These are phyloP conservation scores for Anastrepha obliqua DNA, from an alignment of 1,140 invertebrate genomes.

Conservation along the genomic window DNA sequence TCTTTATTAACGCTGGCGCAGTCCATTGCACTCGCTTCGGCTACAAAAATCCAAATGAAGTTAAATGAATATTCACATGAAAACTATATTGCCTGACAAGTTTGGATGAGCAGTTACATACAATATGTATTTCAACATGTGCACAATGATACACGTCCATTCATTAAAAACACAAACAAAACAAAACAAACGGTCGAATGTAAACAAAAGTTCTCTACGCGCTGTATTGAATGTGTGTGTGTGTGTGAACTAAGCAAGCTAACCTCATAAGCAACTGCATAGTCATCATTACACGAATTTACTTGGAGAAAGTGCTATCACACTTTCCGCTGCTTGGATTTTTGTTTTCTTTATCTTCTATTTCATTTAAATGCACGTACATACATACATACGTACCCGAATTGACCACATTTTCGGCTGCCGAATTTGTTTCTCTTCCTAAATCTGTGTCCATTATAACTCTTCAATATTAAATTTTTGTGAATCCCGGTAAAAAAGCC, in stretches of 20 bases:
- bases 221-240: neutral
- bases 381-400: neutral
- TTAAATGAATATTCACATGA: neutral
- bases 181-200: neutral
- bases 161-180: neutral
- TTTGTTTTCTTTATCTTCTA: neutral
- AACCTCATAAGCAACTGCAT: too few relatives aligned
- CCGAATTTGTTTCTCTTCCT: too few relatives aligned
- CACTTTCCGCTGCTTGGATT: neutral
- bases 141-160: too few relatives aligned
- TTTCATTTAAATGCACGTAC: neutral
- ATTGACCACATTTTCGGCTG: too few relatives aligned
- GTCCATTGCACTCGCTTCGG: neutral
- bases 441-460: too few relatives aligned
- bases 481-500: too few relatives aligned
- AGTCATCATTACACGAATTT: neutral
- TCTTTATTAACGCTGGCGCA: neutral
- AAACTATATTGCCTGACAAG: neutral
- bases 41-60: slow-evolving; percentile 1
- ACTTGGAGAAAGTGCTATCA: neutral
- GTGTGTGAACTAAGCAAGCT: too few relatives aligned
- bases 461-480: too few relatives aligned
- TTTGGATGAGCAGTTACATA: too few relatives aligned
- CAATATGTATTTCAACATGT: neutral
- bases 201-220: neutral